These are phyloP conservation scores for Clostera curtula DNA, from an alignment of 2,888 invertebrate genomes.

Conservation along the genomic window DNA sequence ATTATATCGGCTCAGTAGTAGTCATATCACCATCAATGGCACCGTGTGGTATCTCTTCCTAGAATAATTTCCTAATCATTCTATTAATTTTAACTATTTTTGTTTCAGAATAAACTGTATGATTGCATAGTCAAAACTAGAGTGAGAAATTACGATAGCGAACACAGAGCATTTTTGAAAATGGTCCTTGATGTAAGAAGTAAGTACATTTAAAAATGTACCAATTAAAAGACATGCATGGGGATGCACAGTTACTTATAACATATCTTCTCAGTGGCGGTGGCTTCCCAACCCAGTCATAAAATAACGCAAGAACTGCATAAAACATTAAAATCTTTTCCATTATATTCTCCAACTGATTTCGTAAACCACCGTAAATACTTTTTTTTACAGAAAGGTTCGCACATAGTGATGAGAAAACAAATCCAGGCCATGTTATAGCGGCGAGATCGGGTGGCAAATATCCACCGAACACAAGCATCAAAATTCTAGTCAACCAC, in stretches of 20 bases:
- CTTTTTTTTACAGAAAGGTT: conserved; percentile 76
- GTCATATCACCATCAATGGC: too few relatives aligned
- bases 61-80: too few relatives aligned
- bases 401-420: conserved; percentile 80
- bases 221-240: too few relatives aligned
- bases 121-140: conserved; percentile 82
- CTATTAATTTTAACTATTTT: too few relatives aligned
- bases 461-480: conserved; percentile 86
- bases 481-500: conserved; percentile 88
- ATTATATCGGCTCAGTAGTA: too few relatives aligned
- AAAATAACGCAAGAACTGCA: too few relatives aligned
- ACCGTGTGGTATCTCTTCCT: too few relatives aligned
- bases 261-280: too few relatives aligned
- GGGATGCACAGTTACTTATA: too few relatives aligned
- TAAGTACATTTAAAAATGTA: conserved; percentile 70
- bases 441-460: conserved; percentile 90
- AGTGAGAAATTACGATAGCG: conserved; percentile 81
- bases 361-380: not conserved
- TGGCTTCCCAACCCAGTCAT: too few relatives aligned
- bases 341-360: not conserved
- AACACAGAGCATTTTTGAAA: conserved; percentile 86
- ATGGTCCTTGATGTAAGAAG: conserved; percentile 88
- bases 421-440: conserved; percentile 92
- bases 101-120: conserved; percentile 77
- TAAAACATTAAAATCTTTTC: not conserved